These are phyloP conservation scores for Tenebrio molitor DNA, from an alignment of 1,140 invertebrate species.

Conservation along the genomic window DNA sequence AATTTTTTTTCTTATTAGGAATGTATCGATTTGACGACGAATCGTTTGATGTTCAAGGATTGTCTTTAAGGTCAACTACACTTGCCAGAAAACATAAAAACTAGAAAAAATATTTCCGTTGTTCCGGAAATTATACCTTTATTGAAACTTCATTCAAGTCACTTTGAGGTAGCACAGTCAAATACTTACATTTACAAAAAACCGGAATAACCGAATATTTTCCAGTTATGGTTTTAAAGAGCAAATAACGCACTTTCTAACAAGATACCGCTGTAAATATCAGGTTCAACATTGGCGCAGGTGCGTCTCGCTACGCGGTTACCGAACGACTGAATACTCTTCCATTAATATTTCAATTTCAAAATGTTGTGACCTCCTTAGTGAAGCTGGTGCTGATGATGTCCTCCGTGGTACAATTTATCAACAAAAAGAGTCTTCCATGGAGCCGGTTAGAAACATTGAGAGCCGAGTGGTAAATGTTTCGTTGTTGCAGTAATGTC, in stretches of 20 bases:
- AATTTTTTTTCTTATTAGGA: too few species aligned
- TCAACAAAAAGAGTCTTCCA: background rate
- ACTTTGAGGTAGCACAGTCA: too few species aligned
- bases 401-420: background rate
- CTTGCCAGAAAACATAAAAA: too few species aligned
- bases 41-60: too few species aligned
- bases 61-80: too few species aligned
- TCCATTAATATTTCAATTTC: conserved; percentile 31
- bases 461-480: too few species aligned
- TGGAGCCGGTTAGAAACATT: background rate
- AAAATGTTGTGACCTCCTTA: conserved; percentile 33
- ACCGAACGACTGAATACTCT: conserved; percentile 22
- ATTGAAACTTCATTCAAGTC: too few species aligned
- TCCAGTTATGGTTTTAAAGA: background rate
- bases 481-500: too few species aligned
- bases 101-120: too few species aligned
- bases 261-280: conserved; percentile 27
- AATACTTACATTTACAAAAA: conserved; percentile 9
- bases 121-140: too few species aligned
- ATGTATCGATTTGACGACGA: too few species aligned
- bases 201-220: too few species aligned
- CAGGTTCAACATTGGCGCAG: conserved; percentile 10
- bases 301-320: conserved; percentile 22
- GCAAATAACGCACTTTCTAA: conserved; percentile 32
- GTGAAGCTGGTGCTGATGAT: background rate